Evolutionary conservation across 2,888 invertebrate genomes (phyloP), one percentile per base, ranked within the genome.

Genomic region (Hirtodrosophila trivittata): DNA sequence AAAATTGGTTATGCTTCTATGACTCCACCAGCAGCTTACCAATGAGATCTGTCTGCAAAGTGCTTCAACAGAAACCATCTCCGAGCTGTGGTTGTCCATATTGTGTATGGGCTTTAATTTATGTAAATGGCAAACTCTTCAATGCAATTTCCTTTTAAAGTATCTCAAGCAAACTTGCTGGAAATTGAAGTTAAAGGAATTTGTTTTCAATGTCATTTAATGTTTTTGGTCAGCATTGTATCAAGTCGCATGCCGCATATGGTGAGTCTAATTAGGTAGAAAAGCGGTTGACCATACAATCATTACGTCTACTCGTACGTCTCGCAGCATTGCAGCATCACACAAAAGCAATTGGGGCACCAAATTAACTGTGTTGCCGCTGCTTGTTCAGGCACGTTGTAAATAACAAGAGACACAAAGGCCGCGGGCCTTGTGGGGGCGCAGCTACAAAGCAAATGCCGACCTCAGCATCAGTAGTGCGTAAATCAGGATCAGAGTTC

Each of bases 401-500:
- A 77, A 85, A 80, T 82, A 82, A 72, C 78, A 66, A 62, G 46
- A 59, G 62, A 55, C 58, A 69, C 73, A 82, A 78, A 58, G 50
- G 4, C 7, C 10, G 10, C 13, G n/a, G 5, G 21, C 18, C 16
- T 21, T n/a, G 45, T 33, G 37, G 30, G 37, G 58, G 49, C 8
- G 33, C 38, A 43, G 42, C 8, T 43, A 76, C 78, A 80, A 84
- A 72, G 62, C 66, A 64, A 84, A 75, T 58, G 85, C 75, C 57
- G 85, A 66, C 82, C 72, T 82, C 86, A 85, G 83, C 86, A 73
- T 57, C 62, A 62, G 69, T 46, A 78, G 73, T 66, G 75, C 69
- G 83, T 85, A 78, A 85, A 78, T 78, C 80, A 82, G 73, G 83
- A 66, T 66, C 83, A 77, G 66, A 77, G 75, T 72, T 72, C 72